These are phyloP conservation scores for Centruroides sculpturatus DNA, from an alignment of 1,140 invertebrate genomes.

Conservation along the genomic window DNA sequence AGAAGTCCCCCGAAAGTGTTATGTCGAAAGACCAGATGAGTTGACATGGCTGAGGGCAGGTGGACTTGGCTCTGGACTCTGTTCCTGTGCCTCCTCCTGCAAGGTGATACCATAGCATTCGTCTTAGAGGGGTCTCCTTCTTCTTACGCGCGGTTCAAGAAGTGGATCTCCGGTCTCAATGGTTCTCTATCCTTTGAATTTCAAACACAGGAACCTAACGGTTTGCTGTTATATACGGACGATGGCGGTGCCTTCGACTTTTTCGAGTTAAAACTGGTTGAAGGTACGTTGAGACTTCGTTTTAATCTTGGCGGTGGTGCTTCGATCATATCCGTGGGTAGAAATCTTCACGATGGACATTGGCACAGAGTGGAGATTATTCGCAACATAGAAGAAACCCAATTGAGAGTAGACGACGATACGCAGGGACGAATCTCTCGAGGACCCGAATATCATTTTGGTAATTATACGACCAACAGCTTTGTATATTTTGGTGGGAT, in stretches of 20 bases:
- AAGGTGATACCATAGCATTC: conserved; percentile 16
- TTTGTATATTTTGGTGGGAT: conserved; percentile 84
- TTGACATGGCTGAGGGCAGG: no score
- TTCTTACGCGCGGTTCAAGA: conserved; percentile 75
- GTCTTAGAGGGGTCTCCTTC: conserved; percentile 57
- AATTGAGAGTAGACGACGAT: conserved; percentile 60
- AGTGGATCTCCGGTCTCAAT: conserved; percentile 74
- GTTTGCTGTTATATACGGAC: conserved; percentile 77
- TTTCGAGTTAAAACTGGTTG: conserved; percentile 85
- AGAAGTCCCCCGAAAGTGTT: no score
- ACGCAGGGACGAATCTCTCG: conserved; percentile 45
- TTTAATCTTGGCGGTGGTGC: conserved; percentile 75
- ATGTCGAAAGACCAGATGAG: no score
- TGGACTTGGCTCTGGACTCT: no score
- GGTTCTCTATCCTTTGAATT: conserved; percentile 83
- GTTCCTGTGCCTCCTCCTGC: not conserved
- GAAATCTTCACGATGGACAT: conserved; percentile 68
- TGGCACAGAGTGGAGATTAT: conserved; percentile 71
- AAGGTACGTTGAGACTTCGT: conserved; percentile 67
- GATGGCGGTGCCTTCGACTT: conserved; percentile 89
- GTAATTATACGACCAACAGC: conserved; percentile 65
- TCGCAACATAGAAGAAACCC: conserved; percentile 57
- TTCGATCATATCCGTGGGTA: conserved; percentile 70
- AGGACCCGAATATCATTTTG: conserved; percentile 42
- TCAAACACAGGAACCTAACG: conserved; percentile 76